phyloP scores from a whole-genome alignment of 2,797 vertebrate species.

The Peromyscus aztecus region DNA sequence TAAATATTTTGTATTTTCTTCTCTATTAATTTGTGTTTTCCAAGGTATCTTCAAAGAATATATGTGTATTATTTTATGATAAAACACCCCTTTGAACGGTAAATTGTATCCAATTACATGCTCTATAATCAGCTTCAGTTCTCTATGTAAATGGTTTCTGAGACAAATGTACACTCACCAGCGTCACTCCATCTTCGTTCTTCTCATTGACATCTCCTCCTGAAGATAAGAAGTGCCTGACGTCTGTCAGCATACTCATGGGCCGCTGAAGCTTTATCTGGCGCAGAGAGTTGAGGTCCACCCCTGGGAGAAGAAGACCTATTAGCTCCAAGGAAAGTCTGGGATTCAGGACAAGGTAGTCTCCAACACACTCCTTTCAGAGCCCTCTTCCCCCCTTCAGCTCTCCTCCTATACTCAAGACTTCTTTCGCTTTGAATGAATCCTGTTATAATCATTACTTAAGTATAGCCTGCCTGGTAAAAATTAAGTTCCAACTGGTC shows the following conservation, averaged over 20 bases:
- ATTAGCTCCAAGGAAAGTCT: background rate
- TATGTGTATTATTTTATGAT: background rate
- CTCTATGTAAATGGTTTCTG: background rate
- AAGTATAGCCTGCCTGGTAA: background rate
- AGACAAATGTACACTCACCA: slow-evolving; percentile 90
- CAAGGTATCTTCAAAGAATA: slow-evolving; percentile 1
- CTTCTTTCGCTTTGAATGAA: background rate
- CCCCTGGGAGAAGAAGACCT: slow-evolving; percentile 86
- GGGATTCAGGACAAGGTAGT: background rate
- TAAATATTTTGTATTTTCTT: background rate
- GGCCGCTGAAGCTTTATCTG: slow-evolving; percentile 93
- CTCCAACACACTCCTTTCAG: background rate
- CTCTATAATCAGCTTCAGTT: background rate
- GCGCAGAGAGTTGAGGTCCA: slow-evolving; percentile 91
- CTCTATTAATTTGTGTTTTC: background rate
- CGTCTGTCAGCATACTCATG: slow-evolving; percentile 93
- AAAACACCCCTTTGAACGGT: background rate
- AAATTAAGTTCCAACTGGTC: background rate
- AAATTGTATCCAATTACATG: background rate
- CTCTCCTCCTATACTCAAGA: background rate
- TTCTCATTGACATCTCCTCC: slow-evolving; percentile 91
- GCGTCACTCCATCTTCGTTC: slow-evolving; percentile 94
- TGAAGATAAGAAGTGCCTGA: slow-evolving; percentile 91
- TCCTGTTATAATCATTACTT: background rate
- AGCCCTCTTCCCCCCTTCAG: background rate